These are phyloP conservation scores for Lepidurus couesii DNA, from an alignment of 1,140 invertebrate species.

Conservation along the genomic window DNA sequence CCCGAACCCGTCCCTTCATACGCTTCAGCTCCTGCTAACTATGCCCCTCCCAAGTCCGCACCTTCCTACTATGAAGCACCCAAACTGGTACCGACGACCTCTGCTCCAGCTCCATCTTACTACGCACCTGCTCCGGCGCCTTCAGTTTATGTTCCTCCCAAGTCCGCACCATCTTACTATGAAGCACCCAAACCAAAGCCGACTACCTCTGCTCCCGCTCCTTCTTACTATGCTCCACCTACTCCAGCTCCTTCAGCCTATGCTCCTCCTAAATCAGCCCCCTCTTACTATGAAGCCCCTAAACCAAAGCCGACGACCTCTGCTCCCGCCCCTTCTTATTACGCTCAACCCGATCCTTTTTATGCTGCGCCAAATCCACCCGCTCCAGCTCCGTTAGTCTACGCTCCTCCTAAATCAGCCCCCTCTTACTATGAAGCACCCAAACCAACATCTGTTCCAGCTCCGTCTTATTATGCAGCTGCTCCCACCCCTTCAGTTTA, in stretches of 20 bases:
- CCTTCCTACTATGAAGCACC: neutral
- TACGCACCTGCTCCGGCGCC: too few relatives aligned
- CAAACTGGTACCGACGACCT: neutral
- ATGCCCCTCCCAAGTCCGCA: neutral
- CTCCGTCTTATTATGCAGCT: neutral
- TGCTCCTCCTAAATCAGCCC: neutral
- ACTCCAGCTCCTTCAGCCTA: neutral
- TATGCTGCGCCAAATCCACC: neutral
- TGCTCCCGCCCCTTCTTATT: neutral
- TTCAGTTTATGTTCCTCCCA: neutral
- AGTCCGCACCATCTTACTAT: neutral
- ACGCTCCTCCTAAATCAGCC: neutral
- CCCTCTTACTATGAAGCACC: neutral
- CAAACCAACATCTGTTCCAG: neutral
- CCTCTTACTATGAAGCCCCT: neutral
- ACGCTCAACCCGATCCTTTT: neutral
- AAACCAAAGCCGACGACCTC: neutral
- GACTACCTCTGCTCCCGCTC: neutral
- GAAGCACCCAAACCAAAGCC: neutral
- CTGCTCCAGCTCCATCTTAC: too few relatives aligned
- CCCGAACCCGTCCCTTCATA: neutral
- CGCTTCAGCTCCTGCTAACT: neutral
- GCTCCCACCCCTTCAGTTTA: neutral
- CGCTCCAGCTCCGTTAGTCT: neutral
- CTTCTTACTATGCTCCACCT: neutral